A percentile compares a stretch with the other conserved stretches of the same genome.
phyloP scores from a whole-genome alignment of 2,113 vertebrate genomes.

The Ctenomys sociabilis region DNA sequence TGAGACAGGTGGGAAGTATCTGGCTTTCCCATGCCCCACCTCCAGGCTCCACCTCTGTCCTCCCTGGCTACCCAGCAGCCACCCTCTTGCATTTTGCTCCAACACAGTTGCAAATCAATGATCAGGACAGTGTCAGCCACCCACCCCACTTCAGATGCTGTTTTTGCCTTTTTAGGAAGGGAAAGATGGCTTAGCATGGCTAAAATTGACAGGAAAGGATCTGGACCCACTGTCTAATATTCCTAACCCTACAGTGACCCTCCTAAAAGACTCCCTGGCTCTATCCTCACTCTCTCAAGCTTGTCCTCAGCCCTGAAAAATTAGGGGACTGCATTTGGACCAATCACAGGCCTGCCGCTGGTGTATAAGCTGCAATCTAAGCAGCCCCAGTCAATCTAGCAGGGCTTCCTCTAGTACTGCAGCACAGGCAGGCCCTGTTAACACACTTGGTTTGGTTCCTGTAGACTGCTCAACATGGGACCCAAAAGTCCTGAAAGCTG shows the following conservation, averaged over 20 bases:
- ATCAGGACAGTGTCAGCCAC: neutral
- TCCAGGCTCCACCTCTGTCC: too few species aligned
- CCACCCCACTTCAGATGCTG: neutral
- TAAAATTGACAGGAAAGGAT: neutral
- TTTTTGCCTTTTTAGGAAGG: neutral
- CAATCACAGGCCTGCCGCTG: neutral
- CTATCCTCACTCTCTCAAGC: too few species aligned
- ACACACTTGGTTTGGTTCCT: neutral
- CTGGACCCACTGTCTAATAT: neutral
- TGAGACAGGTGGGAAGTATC: neutral
- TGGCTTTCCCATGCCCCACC: neutral
- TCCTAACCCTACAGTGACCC: neutral
- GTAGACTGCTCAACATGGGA: neutral
- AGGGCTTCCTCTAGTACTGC: neutral
- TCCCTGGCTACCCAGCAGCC: neutral
- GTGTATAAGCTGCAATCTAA: neutral
- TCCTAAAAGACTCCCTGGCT: neutral
- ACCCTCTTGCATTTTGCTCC: neutral
- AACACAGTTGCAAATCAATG: neutral
- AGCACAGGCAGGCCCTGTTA: neutral
- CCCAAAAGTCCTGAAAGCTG: neutral
- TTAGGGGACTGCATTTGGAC: neutral
- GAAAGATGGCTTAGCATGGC: neutral
- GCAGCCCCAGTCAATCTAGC: neutral
- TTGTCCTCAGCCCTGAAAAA: neutral